Conservation (phyloP, 2,888 invertebrate species). For the Polydrusus tereticollis region DNA sequence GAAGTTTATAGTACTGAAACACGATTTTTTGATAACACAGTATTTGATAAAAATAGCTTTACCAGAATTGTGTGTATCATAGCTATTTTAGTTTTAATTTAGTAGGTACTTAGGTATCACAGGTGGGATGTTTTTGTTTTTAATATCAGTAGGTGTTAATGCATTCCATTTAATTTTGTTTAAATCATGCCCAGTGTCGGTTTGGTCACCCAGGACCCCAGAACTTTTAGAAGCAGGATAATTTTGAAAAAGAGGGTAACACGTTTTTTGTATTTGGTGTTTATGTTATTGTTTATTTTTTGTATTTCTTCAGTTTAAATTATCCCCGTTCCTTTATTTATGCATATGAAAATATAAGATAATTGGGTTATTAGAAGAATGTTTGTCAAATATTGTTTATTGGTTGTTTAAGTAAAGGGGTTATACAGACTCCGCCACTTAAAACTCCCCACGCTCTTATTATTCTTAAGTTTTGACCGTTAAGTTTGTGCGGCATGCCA, state of each 20-base stretch:
- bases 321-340: not conserved
- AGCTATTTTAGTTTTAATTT: not conserved
- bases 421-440: too few relatives aligned
- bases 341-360: not conserved
- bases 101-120: not conserved
- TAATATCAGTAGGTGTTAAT: too few relatives aligned
- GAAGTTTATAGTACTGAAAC: too few relatives aligned
- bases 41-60: not conserved
- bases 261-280: slow-evolving; percentile 1
- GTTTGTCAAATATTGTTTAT: not conserved
- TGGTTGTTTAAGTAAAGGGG: too few relatives aligned
- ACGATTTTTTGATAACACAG: not conserved
- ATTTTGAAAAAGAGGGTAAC: slow-evolving; percentile 47
- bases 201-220: slow-evolving; percentile 39
- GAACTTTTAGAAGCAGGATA: slow-evolving; percentile 42
- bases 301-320: not conserved
- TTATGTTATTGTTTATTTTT: not conserved
- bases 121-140: too few relatives aligned
- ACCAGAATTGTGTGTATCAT: not conserved
- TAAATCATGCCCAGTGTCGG: not conserved
- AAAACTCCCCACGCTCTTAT: too few relatives aligned
- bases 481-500: too few relatives aligned
- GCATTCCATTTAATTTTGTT: too few relatives aligned
- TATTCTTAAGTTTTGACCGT: too few relatives aligned
- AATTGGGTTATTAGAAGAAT: slow-evolving; percentile 22